Evolutionary conservation across 1,140 invertebrate genomes (phyloP), one percentile per base, ranked within the genome.

Genomic region (Drosophila bipectinata): DNA sequence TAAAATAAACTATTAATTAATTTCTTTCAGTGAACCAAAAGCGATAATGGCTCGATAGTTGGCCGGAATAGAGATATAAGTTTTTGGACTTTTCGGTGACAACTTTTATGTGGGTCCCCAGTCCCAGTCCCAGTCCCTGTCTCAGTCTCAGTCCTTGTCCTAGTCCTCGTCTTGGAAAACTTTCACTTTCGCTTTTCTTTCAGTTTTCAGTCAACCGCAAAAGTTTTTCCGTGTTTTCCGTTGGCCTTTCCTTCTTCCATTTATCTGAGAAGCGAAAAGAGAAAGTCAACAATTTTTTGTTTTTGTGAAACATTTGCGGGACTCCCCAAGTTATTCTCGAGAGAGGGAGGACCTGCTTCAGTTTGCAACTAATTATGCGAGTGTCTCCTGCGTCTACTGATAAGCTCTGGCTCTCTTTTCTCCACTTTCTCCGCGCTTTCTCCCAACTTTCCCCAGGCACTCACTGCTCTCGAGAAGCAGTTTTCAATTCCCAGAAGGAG

Each of bases 301-400:
- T 24, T 26, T 10, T 18, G 18, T 2, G 21, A 0, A 21, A 21
- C 3, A 21, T 21, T 21, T 21, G 21, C 1, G 32, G 26, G 18
- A 12, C 30, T 8, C 30, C 28, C 26, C 68, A 69, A 69, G 32
- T 69, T 21, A 44, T 69, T 69, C 12, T 12, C 9, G 32, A 8
- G 28, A 6, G 0, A n/a, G 4, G 2, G 44, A 18, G 18, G 1
- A 15, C 3, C 44, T 52, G 14, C 12, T 49, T 41, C 64, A 49
- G 67, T 57, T 71, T 55, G 34, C 68, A 76, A 77, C 81, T 85
- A 84, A 85, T 85, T 84, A 84, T 83, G 63, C 55, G 62, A 52
- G 54, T 55, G 53, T 49, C 72, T 76, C 30, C 58, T 54, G 66
- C 48, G 66, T 39, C 41, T 51, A 39, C 79, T 76, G 76, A 79